These are phyloP conservation scores for Sesamia inferens DNA, from an alignment of 2,888 invertebrate genomes.

Conservation along the genomic window DNA sequence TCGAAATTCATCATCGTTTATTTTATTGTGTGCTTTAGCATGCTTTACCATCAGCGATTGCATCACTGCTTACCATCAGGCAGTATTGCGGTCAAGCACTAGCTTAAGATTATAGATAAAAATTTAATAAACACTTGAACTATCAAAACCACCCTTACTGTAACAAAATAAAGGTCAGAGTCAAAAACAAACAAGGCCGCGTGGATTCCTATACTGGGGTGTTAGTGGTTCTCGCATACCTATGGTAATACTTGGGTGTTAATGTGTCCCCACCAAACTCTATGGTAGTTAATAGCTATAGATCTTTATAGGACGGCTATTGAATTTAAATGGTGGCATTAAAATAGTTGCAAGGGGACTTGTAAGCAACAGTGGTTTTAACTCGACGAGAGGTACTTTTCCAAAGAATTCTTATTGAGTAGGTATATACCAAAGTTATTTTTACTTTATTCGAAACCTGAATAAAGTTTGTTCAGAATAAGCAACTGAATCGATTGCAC, in stretches of 20 bases:
- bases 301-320: background rate
- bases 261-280: slow-evolving; percentile 14
- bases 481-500: too few species aligned
- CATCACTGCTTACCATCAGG: too few species aligned
- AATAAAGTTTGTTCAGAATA: too few species aligned
- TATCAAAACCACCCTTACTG: background rate
- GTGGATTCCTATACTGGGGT: background rate
- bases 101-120: too few species aligned
- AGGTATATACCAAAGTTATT: too few species aligned
- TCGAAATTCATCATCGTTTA: too few species aligned
- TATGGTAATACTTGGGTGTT: slow-evolving; percentile 1
- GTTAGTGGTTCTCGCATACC: background rate
- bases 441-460: too few species aligned
- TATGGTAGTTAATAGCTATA: slow-evolving; percentile 4
- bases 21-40: too few species aligned
- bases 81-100: too few species aligned
- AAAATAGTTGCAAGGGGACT: background rate
- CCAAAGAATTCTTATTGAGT: background rate
- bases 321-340: slow-evolving; percentile 39
- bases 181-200: too few species aligned
- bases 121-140: too few species aligned
- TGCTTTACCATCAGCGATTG: too few species aligned
- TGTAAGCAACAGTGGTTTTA: background rate
- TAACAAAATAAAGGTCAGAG: background rate
- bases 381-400: background rate